These are phyloP conservation scores for Listronotus oregonensis DNA, from an alignment of 1,140 invertebrate species.

Conservation along the genomic window DNA sequence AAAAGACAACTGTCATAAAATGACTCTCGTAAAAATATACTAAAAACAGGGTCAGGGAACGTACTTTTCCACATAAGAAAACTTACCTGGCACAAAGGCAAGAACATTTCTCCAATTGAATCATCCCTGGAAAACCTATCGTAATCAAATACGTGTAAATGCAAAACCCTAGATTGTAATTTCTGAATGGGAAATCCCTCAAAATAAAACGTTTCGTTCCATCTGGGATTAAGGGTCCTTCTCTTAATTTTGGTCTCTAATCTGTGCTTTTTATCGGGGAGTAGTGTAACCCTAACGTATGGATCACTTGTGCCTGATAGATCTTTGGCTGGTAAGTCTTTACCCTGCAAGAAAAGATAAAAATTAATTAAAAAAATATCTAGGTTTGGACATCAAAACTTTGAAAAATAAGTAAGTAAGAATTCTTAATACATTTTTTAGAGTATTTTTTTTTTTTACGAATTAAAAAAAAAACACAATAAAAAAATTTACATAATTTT, in stretches of 20 bases:
- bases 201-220: constrained; percentile 98
- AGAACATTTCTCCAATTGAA: constrained; percentile 94
- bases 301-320: constrained; percentile 92
- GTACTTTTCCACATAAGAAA: too few relatives aligned
- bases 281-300: constrained; percentile 87
- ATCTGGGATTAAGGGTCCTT: constrained; percentile 91
- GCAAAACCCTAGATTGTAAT: constrained; percentile 86
- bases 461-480: too few relatives aligned
- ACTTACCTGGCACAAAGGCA: constrained; percentile 88
- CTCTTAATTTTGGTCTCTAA: constrained; percentile 96
- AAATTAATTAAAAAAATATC: background rate
- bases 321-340: constrained; percentile 92
- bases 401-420: too few relatives aligned
- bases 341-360: constrained; percentile 67
- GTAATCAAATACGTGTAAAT: constrained; percentile 95
- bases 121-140: constrained; percentile 94
- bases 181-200: constrained; percentile 95
- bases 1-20: too few relatives aligned
- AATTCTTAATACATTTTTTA: too few relatives aligned
- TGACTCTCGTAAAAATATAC: too few relatives aligned
- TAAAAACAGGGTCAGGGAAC: too few relatives aligned
- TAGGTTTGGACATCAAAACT: too few relatives aligned
- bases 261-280: constrained; percentile 96
- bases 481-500: too few relatives aligned
- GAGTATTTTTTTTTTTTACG: too few relatives aligned